These are phyloP conservation scores for Calypte anna DNA, from an alignment of 2,113 vertebrate genomes.

Conservation along the genomic window DNA sequence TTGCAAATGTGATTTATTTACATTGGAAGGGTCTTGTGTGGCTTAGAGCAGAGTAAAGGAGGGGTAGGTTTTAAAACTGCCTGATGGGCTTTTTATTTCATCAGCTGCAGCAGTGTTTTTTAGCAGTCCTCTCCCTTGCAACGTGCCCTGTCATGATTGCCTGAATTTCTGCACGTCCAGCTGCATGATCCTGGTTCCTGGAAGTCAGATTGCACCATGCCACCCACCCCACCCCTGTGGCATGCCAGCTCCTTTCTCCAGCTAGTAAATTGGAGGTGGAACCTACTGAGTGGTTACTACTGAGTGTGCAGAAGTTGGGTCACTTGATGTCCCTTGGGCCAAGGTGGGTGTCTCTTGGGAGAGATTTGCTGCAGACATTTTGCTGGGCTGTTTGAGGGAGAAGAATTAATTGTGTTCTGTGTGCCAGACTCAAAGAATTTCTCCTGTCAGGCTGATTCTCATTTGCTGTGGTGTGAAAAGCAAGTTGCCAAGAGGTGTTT, in stretches of 20 bases:
- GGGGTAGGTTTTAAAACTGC: neutral
- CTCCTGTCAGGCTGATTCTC: neutral
- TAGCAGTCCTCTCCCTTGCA: neutral
- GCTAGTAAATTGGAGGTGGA: neutral
- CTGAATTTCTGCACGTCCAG: neutral
- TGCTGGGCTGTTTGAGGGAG: neutral
- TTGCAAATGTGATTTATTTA: neutral
- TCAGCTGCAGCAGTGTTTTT: neutral
- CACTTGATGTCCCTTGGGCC: neutral
- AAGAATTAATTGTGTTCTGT: neutral
- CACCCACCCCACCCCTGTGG: no score
- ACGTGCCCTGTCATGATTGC: neutral
- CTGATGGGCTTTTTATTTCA: neutral
- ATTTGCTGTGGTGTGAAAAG: neutral
- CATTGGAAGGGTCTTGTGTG: neutral
- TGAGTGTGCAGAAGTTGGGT: neutral
- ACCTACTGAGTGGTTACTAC: neutral
- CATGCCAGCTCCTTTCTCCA: neutral
- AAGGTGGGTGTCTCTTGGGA: neutral
- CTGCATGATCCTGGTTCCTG: neutral
- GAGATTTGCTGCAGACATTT: neutral
- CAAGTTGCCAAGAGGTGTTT: fast-evolving
- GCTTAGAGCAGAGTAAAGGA: neutral
- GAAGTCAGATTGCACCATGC: neutral
- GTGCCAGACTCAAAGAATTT: neutral